These are phyloP conservation scores for Philonicus albiceps DNA, from an alignment of 2,888 invertebrate species.

Conservation along the genomic window DNA sequence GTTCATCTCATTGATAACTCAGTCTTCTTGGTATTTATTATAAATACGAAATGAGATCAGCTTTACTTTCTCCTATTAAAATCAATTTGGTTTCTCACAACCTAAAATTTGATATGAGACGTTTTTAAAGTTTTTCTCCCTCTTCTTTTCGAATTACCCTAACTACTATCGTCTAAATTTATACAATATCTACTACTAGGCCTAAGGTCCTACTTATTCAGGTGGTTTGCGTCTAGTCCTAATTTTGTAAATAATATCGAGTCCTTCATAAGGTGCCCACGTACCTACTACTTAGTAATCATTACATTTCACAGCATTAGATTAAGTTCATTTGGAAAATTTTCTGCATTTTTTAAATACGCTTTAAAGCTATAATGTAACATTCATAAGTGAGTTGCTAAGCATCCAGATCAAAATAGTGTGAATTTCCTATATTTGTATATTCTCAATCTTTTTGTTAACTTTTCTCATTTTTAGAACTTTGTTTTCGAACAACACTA, in stretches of 20 bases:
- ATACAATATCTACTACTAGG: constrained; percentile 1
- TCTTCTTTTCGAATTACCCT: neutral
- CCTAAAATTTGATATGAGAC: constrained; percentile 38
- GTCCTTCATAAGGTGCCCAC: constrained; percentile 34
- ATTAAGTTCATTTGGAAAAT: constrained; percentile 33
- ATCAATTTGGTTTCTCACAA: constrained; percentile 37
- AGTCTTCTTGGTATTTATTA: constrained; percentile 33
- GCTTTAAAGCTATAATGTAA: constrained; percentile 27
- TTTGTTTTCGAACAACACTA: neutral
- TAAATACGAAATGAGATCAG: constrained; percentile 26
- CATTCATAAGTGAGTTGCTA: constrained; percentile 34
- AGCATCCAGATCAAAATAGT: constrained; percentile 34
- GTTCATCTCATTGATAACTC: constrained; percentile 32
- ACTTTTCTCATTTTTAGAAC: constrained; percentile 1
- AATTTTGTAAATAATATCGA: constrained; percentile 29
- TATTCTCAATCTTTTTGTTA: neutral
- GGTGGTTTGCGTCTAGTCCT: constrained; percentile 35
- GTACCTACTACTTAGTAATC: constrained; percentile 5
- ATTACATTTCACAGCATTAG: constrained; percentile 33
- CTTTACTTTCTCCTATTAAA: neutral
- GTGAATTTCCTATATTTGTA: neutral
- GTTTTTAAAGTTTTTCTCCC: constrained; percentile 13
- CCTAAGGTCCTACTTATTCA: constrained; percentile 15
- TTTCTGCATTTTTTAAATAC: neutral
- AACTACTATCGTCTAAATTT: neutral